These are phyloP conservation scores for Corythaeola cristata DNA, from an alignment of 2,113 vertebrate genomes.

Conservation along the genomic window DNA sequence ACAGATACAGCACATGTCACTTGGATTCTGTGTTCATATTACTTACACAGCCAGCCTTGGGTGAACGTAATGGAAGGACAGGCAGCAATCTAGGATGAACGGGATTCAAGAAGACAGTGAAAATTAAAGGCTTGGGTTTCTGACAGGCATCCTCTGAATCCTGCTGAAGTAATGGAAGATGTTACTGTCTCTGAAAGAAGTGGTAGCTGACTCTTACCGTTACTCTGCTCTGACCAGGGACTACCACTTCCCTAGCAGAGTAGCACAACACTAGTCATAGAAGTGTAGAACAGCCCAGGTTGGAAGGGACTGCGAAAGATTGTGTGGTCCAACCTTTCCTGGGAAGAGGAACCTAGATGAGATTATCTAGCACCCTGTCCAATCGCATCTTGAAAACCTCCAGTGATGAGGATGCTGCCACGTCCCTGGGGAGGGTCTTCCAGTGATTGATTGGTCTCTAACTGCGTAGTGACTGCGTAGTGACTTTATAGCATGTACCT, in stretches of 20 bases:
- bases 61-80: constrained; percentile 35
- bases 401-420: accelerated
- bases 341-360: background rate
- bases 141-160: constrained; percentile 38
- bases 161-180: constrained; percentile 6
- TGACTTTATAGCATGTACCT: background rate
- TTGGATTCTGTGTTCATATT: background rate
- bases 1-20: background rate
- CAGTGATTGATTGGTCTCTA: background rate
- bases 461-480: background rate
- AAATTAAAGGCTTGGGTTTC: constrained; percentile 30
- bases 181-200: background rate
- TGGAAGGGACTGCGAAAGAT: background rate
- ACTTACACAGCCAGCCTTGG: constrained; percentile 3
- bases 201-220: background rate
- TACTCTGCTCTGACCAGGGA: background rate
- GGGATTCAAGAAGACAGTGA: constrained; percentile 20
- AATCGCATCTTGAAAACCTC: background rate
- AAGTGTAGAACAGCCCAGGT: background rate
- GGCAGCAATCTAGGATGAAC: constrained; percentile 35
- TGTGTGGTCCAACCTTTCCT: background rate
- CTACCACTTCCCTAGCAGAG: background rate
- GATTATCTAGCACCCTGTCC: background rate
- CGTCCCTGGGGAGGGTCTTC: background rate
- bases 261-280: background rate